Conservation (phyloP, 1,140 invertebrate species). For the Theocolax elegans region DNA sequence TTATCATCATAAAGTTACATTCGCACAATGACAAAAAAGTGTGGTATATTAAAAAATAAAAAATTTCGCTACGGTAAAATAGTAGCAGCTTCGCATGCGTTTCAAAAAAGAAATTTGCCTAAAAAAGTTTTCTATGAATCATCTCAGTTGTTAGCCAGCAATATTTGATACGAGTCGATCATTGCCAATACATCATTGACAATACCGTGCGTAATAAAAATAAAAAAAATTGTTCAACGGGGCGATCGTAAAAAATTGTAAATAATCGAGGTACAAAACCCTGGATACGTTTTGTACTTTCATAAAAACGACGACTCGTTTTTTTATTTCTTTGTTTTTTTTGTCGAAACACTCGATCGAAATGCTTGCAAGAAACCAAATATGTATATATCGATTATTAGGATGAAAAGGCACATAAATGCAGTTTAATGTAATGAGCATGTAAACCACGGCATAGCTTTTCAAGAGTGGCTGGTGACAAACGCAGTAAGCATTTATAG, state of each 20-base stretch:
- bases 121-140: too few relatives aligned
- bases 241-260: background rate
- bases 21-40: too few relatives aligned
- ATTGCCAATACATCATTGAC: slow-evolving; percentile 20
- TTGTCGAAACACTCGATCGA: background rate
- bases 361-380: background rate
- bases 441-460: too few relatives aligned
- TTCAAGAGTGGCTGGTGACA: too few relatives aligned
- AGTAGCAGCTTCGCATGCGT: too few relatives aligned
- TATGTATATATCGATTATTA: slow-evolving; percentile 8
- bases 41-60: too few relatives aligned
- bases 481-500: too few relatives aligned
- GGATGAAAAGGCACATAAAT: too few relatives aligned
- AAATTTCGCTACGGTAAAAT: too few relatives aligned
- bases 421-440: too few relatives aligned
- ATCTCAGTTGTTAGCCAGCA: background rate
- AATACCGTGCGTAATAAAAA: slow-evolving; percentile 6
- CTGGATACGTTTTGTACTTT: slow-evolving; percentile 12
- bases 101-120: too few relatives aligned
- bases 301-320: background rate
- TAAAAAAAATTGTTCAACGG: background rate
- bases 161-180: slow-evolving; percentile 2
- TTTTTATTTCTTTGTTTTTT: background rate
- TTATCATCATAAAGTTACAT: too few relatives aligned
- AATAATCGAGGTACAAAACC: background rate